Evolutionary conservation across 2,888 invertebrate genomes (phyloP), one percentile per base, ranked within the genome.

Genomic region (Rapana venosa): DNA sequence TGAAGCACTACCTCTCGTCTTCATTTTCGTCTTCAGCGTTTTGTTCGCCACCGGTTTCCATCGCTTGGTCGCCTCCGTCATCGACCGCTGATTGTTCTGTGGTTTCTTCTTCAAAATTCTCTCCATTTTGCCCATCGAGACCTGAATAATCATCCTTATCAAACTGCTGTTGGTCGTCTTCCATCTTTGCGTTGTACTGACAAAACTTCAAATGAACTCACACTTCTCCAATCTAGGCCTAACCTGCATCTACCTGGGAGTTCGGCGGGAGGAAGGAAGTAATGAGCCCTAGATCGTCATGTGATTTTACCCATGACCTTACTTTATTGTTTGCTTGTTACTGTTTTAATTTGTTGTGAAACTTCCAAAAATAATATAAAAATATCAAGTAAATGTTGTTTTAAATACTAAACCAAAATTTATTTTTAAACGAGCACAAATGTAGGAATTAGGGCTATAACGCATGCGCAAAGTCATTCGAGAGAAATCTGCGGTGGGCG

Each of bases 1-100:
- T 61, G 13, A 61, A 30, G 74, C n/a, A 1, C 1, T 89, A 92
- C 92, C 92, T 90, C n/a, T 92, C 92, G 88, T 93, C 92, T 58
- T 93, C 93, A 36, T 83, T 30, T 35, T 87, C 87, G 36, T 91
- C 90, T 47, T 66, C 91, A 6, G 35, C 87, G 61, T 47, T 47
- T 85, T 88, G 92, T 8, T 87, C 90, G 13, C 83, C 92, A 20
- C 91, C 92, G 17, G 81, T 83, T 79, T 90, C 91, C 83, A 74
- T 91, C n/a, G 83, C 88, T 87, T 92, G 91, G 36, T 90, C 91
- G 6, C 90, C 90, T 5, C 88, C 90, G 83, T 85, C 90, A 35
- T 88, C 90, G 26, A 86, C 91, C 61, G 90, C 84, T 32, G 32
- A 13, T 74, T 90, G 87, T 91, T 92, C 92, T 88, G 91, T 88